Conservation (phyloP, 2,113 vertebrate genomes). For the Alethe diademata region DNA sequence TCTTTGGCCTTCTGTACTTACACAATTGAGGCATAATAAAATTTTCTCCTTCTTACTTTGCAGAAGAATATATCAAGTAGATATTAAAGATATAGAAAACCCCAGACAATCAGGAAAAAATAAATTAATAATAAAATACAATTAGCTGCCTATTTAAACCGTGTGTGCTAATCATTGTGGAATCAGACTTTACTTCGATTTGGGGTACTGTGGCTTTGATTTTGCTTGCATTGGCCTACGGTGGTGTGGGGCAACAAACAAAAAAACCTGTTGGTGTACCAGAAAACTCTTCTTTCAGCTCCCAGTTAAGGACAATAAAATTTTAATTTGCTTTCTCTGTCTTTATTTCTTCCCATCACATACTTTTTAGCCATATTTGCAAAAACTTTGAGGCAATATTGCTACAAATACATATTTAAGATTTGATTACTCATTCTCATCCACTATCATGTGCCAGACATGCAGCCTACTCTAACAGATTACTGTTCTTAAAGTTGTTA, state of each 20-base stretch:
- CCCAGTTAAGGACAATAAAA: background rate
- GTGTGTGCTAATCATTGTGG: background rate
- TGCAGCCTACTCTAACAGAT: constrained; percentile 75
- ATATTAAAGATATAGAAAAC: background rate
- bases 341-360: constrained; percentile 38
- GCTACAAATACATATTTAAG: constrained; percentile 76
- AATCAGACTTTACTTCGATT: background rate
- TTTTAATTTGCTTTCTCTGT: constrained; percentile 44
- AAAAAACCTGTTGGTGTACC: background rate
- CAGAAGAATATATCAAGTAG: background rate
- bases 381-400: constrained; percentile 53
- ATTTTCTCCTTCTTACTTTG: background rate
- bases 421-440: constrained; percentile 77
- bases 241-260: background rate
- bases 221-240: background rate
- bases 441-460: constrained; percentile 74
- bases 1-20: background rate
- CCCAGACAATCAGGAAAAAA: background rate
- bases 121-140: background rate
- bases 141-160: background rate
- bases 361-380: constrained; percentile 40
- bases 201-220: background rate
- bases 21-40: background rate
- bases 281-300: constrained; percentile 25
- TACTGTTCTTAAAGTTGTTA: constrained; percentile 72